Conservation (phyloP, 2,113 vertebrate genomes). For the Oncorhynchus gorbuscha region DNA sequence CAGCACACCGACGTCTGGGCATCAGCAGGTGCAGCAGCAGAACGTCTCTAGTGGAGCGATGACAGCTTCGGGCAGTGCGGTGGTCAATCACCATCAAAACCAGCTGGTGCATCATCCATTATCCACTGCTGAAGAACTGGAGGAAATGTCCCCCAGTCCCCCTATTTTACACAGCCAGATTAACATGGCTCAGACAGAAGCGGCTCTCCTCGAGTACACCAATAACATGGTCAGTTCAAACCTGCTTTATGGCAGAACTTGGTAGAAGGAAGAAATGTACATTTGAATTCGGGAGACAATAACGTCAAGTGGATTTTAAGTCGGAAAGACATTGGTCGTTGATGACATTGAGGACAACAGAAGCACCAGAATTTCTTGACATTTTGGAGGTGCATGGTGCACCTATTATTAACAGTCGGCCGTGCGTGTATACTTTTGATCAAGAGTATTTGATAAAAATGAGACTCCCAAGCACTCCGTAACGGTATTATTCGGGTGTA, state of each 20-base stretch:
- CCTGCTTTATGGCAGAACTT: slow-evolving; percentile 91
- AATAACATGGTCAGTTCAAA: slow-evolving; percentile 81
- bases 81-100: slow-evolving; percentile 46
- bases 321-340: neutral
- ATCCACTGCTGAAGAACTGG: slow-evolving; percentile 74
- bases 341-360: neutral
- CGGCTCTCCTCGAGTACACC: slow-evolving; percentile 82
- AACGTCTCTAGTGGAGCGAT: slow-evolving; percentile 63
- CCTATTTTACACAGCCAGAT: slow-evolving; percentile 78
- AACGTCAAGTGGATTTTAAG: neutral
- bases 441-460: neutral
- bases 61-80: slow-evolving; percentile 36
- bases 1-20: slow-evolving; percentile 24
- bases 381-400: neutral
- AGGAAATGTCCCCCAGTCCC: slow-evolving; percentile 82
- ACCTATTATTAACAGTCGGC: neutral
- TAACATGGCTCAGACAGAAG: slow-evolving; percentile 78
- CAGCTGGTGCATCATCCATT: slow-evolving; percentile 65
- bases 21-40: slow-evolving; percentile 39
- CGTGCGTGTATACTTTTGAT: neutral
- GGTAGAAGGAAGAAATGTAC: slow-evolving; percentile 69
- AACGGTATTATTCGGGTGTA: neutral
- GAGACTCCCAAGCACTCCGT: neutral
- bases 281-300: slow-evolving; percentile 3
- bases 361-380: neutral